phyloP scores from a whole-genome alignment of 2,888 invertebrate genomes.

The Brachyopa scutellaris region DNA sequence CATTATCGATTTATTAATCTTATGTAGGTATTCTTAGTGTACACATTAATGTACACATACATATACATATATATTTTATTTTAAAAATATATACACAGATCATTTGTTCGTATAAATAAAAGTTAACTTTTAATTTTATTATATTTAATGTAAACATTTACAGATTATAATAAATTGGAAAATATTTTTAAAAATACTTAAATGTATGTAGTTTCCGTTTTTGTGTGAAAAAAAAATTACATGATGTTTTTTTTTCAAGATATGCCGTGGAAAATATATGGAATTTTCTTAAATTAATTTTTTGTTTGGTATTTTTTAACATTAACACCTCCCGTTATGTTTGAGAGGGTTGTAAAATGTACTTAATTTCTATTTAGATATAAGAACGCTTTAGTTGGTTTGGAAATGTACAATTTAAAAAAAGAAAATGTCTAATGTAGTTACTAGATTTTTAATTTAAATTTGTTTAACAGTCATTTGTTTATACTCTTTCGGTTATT shows the following conservation, averaged over 20 bases:
- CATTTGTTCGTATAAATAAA: conserved; percentile 38
- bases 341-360: conserved; percentile 10
- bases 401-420: conserved; percentile 59
- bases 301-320: neutral
- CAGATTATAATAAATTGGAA: no score
- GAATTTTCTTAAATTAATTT: conserved; percentile 23
- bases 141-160: conserved; percentile 17
- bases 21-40: conserved; percentile 24
- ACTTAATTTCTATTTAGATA: conserved; percentile 68
- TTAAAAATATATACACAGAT: conserved; percentile 45
- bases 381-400: conserved; percentile 69
- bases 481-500: conserved; percentile 8
- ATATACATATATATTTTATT: conserved; percentile 9
- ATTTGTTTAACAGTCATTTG: conserved; percentile 11
- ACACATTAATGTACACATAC: conserved; percentile 14
- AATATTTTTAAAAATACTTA: conserved; percentile 15
- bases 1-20: conserved; percentile 10
- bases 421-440: neutral
- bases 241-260: conserved; percentile 33
- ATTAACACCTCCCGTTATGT: conserved; percentile 9
- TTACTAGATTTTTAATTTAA: neutral
- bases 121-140: conserved; percentile 30
- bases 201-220: neutral
- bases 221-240: no score
- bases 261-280: conserved; percentile 54